Percentiles rank a stretch among this genome's conserved stretches.
These are phyloP conservation scores for Ennomos quercinarius DNA, from an alignment of 2,888 invertebrate genomes.

Conservation along the genomic window DNA sequence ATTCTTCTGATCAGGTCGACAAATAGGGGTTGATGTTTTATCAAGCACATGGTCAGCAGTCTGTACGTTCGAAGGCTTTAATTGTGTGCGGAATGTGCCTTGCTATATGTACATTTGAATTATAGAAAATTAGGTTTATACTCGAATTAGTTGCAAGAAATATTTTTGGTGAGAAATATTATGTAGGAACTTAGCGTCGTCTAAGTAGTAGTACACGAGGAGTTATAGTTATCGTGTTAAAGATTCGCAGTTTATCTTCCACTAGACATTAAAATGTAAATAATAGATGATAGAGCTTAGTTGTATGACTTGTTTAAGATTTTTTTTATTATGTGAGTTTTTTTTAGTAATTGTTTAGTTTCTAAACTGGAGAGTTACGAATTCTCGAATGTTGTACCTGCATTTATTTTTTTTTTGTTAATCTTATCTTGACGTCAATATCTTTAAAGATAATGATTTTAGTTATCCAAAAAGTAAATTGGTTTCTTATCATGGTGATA, in stretches of 20 bases:
- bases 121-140: conserved; percentile 79
- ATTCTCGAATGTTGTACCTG: conserved; percentile 86
- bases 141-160: conserved; percentile 85
- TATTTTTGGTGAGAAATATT: conserved; percentile 83
- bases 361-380: conserved; percentile 81
- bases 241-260: conserved; percentile 85
- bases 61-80: conserved; percentile 76
- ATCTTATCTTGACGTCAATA: conserved; percentile 82
- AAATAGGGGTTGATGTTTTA: conserved; percentile 76
- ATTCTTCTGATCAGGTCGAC: conserved; percentile 60
- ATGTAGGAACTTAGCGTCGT: conserved; percentile 76
- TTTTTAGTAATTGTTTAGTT: conserved; percentile 81
- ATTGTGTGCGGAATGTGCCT: conserved; percentile 86
- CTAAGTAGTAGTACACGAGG: conserved; percentile 73
- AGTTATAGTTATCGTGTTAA: conserved; percentile 80
- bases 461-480: conserved; percentile 74
- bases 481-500: conserved; percentile 69
- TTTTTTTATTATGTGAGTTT: conserved; percentile 70
- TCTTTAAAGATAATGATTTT: conserved; percentile 73
- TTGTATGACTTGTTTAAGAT: conserved; percentile 64
- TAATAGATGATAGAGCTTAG: conserved; percentile 76
- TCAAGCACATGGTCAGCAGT: conserved; percentile 77
- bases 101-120: conserved; percentile 81
- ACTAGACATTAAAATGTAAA: conserved; percentile 80
- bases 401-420: conserved; percentile 83